These are phyloP conservation scores for Gambelia wislizenii DNA, from an alignment of 2,797 vertebrate species.

Conservation along the genomic window DNA sequence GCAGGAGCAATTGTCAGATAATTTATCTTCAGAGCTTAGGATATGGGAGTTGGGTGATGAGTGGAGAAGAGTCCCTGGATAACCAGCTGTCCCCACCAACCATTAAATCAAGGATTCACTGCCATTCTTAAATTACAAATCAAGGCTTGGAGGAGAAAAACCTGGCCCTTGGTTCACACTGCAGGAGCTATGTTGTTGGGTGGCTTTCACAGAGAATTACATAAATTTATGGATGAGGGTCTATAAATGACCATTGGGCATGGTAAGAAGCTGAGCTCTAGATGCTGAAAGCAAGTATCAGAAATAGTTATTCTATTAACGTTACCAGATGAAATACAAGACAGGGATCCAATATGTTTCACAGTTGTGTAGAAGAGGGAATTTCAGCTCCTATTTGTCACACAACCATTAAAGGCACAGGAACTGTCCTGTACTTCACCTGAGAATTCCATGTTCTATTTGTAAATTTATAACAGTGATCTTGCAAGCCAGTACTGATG, in stretches of 20 bases:
- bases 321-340: no score
- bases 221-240: neutral
- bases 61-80: neutral
- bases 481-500: neutral
- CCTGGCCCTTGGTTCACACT: neutral
- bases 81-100: neutral
- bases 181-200: neutral
- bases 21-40: neutral
- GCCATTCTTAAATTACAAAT: neutral
- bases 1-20: neutral
- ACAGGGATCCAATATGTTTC: no score
- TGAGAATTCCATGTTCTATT: neutral
- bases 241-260: neutral
- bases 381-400: no score
- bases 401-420: no score
- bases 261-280: neutral
- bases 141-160: neutral
- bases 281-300: neutral
- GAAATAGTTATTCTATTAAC: neutral
- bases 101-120: neutral
- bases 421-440: no score
- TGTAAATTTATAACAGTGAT: neutral
- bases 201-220: neutral
- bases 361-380: no score
- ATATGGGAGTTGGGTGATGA: neutral